Conservation (phyloP, 2,888 invertebrate species). For the Villa cingulata region DNA sequence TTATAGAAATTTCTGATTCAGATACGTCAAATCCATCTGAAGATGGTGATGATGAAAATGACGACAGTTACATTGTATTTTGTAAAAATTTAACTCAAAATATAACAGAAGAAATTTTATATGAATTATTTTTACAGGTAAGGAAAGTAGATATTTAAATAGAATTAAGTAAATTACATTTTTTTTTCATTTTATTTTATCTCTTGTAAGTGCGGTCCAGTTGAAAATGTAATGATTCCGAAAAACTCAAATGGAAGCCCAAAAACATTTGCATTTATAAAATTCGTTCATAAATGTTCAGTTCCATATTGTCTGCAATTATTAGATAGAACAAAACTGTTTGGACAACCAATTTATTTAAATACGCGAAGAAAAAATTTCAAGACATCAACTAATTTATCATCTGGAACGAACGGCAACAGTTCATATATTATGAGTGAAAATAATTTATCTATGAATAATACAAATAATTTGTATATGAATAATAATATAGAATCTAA, state of each 20-base stretch:
- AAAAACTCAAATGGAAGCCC: conserved; percentile 58
- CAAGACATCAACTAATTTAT: too few relatives aligned
- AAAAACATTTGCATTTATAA: conserved; percentile 63
- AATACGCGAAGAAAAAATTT: conserved; percentile 13
- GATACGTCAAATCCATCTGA: conserved; percentile 6
- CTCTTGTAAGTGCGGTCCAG: conserved; percentile 59
- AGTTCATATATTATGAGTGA: too few relatives aligned
- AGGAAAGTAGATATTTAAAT: background rate
- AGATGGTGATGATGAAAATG: conserved; percentile 34
- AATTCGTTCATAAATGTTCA: conserved; percentile 59
- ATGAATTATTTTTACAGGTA: conserved; percentile 74
- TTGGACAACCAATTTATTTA: conserved; percentile 44
- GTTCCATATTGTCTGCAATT: conserved; percentile 64
- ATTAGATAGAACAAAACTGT: conserved; percentile 55
- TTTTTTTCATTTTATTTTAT: conserved; percentile 2
- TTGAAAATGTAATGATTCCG: conserved; percentile 62
- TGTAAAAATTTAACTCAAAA: conserved; percentile 71
- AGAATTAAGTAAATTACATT: background rate
- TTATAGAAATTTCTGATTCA: conserved; percentile 1
- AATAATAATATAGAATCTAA: too few relatives aligned
- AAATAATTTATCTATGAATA: too few relatives aligned
- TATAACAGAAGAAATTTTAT: conserved; percentile 66
- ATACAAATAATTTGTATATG: too few relatives aligned
- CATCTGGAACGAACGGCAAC: too few relatives aligned
- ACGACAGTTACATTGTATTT: conserved; percentile 58